A percentile compares a stretch with the other conserved stretches of the same genome.
Conservation (phyloP, 2,888 invertebrate species). For the Nemoura dubitans region DNA sequence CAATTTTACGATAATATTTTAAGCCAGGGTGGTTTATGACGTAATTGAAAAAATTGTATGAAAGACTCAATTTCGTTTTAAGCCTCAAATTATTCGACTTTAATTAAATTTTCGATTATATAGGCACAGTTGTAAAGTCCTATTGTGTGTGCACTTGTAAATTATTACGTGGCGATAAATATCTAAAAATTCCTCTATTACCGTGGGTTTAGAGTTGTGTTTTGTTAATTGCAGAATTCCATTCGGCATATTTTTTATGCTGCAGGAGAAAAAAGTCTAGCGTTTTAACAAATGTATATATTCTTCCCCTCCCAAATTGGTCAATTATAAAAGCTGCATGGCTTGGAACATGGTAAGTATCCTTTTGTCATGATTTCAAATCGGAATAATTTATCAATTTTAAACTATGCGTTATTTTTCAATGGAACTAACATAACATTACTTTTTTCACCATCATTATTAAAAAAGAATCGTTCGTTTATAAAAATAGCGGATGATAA, state of each 20-base stretch:
- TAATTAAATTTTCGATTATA: slow-evolving; percentile 12
- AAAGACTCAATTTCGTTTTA: not conserved
- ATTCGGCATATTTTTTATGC: not conserved
- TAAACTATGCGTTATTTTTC: not conserved
- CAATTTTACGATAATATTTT: not conserved
- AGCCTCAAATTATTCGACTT: slow-evolving; percentile 7
- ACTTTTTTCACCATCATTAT: not conserved
- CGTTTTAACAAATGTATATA: not conserved
- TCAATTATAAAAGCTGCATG: not conserved
- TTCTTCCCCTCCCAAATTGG: not conserved
- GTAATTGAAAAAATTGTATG: not conserved
- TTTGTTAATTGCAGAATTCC: slow-evolving; percentile 5
- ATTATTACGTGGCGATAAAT: not conserved
- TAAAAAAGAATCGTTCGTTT: not conserved
- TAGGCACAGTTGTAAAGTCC: not conserved
- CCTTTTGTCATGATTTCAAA: not conserved
- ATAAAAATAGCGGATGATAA: not conserved
- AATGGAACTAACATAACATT: not conserved
- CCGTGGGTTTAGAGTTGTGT: not conserved
- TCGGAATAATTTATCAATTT: not conserved
- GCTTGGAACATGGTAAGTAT: not conserved
- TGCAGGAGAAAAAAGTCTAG: not conserved
- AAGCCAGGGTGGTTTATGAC: slow-evolving; percentile 3
- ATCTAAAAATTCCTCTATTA: not conserved
- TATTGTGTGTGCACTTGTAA: not conserved